Conservation (phyloP, 2,113 vertebrate genomes). For the Tenebrosternarchus preto region DNA sequence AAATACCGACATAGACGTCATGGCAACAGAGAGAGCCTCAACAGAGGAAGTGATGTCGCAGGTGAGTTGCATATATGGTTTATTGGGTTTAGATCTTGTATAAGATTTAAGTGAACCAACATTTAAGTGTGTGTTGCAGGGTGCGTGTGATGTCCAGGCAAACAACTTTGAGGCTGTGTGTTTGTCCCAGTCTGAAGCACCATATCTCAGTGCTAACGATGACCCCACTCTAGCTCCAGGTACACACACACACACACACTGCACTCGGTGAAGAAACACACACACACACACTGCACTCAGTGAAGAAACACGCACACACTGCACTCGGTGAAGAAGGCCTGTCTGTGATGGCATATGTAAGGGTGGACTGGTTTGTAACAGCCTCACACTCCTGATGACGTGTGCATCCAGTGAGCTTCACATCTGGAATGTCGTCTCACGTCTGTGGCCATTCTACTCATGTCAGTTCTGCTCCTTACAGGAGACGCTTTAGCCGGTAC, state of each 20-base stretch:
- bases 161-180: background rate
- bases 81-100: background rate
- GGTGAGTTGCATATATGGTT: constrained; percentile 53
- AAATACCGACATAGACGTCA: background rate
- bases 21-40: constrained; percentile 26
- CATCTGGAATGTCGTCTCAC: too few relatives aligned
- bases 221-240: background rate
- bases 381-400: too few relatives aligned
- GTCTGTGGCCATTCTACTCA: too few relatives aligned
- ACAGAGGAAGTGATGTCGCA: constrained; percentile 30
- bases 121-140: background rate
- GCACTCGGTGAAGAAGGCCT: too few relatives aligned
- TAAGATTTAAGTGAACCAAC: too few relatives aligned
- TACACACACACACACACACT: background rate
- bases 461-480: background rate
- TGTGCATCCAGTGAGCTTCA: too few relatives aligned
- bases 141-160: background rate
- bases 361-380: too few relatives aligned
- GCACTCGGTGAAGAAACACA: too few relatives aligned
- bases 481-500: background rate
- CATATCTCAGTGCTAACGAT: background rate
- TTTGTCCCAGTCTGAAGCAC: background rate
- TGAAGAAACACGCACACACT: too few relatives aligned
- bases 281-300: too few relatives aligned
- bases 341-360: too few relatives aligned